Evolutionary conservation across 2,888 invertebrate genomes (phyloP), one percentile per base, ranked within the genome.

Genomic region (Apoda limacodes): DNA sequence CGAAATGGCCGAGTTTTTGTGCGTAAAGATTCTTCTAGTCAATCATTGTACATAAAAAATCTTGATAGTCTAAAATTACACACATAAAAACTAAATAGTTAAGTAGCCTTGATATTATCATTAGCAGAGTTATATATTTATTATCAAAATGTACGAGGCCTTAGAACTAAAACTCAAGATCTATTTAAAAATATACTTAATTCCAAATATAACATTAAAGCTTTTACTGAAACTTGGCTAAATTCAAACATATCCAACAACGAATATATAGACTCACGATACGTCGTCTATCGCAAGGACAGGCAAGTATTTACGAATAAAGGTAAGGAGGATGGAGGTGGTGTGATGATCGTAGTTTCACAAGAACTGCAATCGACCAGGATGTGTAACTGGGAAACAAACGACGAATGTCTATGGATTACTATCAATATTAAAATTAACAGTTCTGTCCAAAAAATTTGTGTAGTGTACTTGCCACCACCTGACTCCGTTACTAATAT

Each of bases 171-270:
- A 35, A 39, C 37, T 6, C 15, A 31, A 10, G 36, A 40, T 10
- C 17, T 45, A 4, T 36, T 24, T 13, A 28, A 26, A 13, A 43
- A 42, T 30, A 25, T 42, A 19, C 19, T 35, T 9, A 12, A 28
- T 1, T 26, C 10, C 26, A 22, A 37, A 10, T 42, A 39, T 27
- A 35, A 39, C 13, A 19, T 45, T 9, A 40, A 46, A 10, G 31
- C 33, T 5, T 30, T 48, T 9, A 42, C 38, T 15, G 42, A 48
- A 32, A 42, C 44, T 3, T 48, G 43, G 44, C 12, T 48, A 3
- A 43, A 42, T 13, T n/a, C 17, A 19, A 32, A 24, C 22, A 34
- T 46, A 13, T 13, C 15, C 9, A 28, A 38, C 17, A 25, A 33
- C 13, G 46, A 45, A 24, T 28, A 43, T 11, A 35, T 48, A 12